phyloP scores from a whole-genome alignment of 1,140 invertebrate genomes.

The Chymomyza costata region DNA sequence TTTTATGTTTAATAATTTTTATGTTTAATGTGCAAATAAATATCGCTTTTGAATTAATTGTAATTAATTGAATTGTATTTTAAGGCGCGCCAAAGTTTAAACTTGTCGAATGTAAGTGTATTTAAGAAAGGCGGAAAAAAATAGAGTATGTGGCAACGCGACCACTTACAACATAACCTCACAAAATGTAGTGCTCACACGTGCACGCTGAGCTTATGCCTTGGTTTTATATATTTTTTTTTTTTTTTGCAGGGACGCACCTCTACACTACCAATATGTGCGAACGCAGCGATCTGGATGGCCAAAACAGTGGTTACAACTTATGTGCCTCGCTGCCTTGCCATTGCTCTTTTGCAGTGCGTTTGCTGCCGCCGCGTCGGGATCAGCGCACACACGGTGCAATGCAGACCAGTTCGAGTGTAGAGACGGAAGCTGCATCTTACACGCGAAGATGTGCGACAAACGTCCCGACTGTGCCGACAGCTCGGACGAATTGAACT shows the following conservation, averaged over 20 bases:
- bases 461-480: slow-evolving; percentile 80
- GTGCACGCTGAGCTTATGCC: too few relatives aligned
- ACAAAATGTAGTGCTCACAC: slow-evolving; percentile 10
- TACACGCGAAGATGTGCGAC: slow-evolving; percentile 81
- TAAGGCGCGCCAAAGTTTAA: too few relatives aligned
- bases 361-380: slow-evolving; percentile 49
- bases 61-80: too few relatives aligned
- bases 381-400: slow-evolving; percentile 58
- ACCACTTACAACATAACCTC: slow-evolving; percentile 32
- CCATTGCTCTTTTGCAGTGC: slow-evolving; percentile 48
- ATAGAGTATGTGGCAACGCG: too few relatives aligned
- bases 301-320: slow-evolving; percentile 3
- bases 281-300: slow-evolving; percentile 6
- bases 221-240: slow-evolving; percentile 13
- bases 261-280: slow-evolving; percentile 21
- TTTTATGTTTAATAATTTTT: too few relatives aligned
- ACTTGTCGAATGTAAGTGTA: too few relatives aligned
- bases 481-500: slow-evolving; percentile 81
- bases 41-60: too few relatives aligned
- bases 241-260: slow-evolving; percentile 14
- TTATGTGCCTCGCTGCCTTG: slow-evolving; percentile 30
- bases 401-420: slow-evolving; percentile 75
- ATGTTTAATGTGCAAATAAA: too few relatives aligned
- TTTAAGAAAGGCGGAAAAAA: too few relatives aligned
- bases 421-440: slow-evolving; percentile 79